Evolutionary conservation across 2,888 invertebrate species (phyloP), one percentile per base, ranked within the genome.

Genomic region (Pyrgus malvae): DNA sequence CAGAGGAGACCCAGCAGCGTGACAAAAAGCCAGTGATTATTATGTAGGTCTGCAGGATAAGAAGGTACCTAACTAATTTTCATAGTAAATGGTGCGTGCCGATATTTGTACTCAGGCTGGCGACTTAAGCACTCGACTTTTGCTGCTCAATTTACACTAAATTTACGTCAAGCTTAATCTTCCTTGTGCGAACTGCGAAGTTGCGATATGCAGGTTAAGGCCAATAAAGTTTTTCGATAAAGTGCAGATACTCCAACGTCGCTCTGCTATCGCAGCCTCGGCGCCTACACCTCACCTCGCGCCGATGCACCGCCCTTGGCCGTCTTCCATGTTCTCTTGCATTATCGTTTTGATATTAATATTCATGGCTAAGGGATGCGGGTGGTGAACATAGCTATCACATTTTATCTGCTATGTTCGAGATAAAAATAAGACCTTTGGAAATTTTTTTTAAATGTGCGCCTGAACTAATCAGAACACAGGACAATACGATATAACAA

Each of bases 271-370:
- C 57, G 38, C 35, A 12, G 40, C 29, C 12, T 38, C 37, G 41
- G 21, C 27, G 48, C 42, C 55, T 55, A 48, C 46, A 42, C 57
- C 31, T 56, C 50, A 55, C 61, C 61, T 60, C 57, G 57, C 50
- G 62, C 16, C 59, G 63, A 58, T 74, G 68, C 68, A 70, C 51
- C 58, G 70, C 63, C 80, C 83, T 82, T 81, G 79, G 74, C 75
- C 74, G 72, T 73, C 68, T 78, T 79, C 70, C 71, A 69, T 63
- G 64, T 63, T 66, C 58, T 66, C 64, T 59, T 71, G 71, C 68
- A 65, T 61, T 68, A 68, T 70, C 68, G 58, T 62, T 61, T 68
- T 72, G 65, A 64, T 75, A 75, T 70, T 76, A 70, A 74, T 75
- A 76, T 70, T 64, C 64, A 68, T 58, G 56, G 45, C 11, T 37